phyloP scores from a whole-genome alignment of 2,797 vertebrate species.

The Sorex maritimensis region DNA sequence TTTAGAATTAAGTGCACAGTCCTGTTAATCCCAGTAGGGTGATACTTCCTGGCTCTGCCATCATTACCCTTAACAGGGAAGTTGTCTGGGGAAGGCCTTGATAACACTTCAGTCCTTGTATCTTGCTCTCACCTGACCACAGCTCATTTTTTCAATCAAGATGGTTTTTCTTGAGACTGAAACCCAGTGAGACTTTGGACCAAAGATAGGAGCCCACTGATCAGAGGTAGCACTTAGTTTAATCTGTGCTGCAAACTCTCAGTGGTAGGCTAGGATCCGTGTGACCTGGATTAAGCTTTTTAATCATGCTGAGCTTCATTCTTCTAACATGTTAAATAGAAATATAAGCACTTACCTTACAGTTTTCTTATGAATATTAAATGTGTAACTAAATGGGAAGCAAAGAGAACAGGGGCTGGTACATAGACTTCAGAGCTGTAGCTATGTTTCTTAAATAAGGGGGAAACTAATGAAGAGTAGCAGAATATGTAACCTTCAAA shows the following conservation, averaged over 20 bases:
- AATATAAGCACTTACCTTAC: background rate
- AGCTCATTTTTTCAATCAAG: background rate
- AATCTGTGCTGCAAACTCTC: background rate
- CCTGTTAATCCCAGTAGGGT: background rate
- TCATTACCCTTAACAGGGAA: background rate
- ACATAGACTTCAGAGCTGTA: background rate
- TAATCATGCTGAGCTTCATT: slow-evolving; percentile 39
- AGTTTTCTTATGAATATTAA: background rate
- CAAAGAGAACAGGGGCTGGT: background rate
- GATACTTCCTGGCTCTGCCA: background rate
- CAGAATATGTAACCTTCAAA: background rate
- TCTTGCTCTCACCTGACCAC: background rate
- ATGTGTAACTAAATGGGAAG: slow-evolving; percentile 1
- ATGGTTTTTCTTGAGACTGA: background rate
- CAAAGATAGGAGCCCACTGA: background rate
- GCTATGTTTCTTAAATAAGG: slow-evolving; percentile 13
- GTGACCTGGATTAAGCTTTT: background rate
- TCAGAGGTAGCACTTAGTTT: background rate
- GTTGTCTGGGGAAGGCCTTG: background rate
- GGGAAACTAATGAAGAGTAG: slow-evolving; percentile 1
- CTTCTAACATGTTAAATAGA: slow-evolving; percentile 14
- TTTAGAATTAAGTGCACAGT: background rate
- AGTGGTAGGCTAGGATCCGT: background rate
- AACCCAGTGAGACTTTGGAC: background rate
- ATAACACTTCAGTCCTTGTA: background rate